Base-by-base conservation (phyloP, 2,797 vertebrate genomes). In the Serranus cabrilla region DNA sequence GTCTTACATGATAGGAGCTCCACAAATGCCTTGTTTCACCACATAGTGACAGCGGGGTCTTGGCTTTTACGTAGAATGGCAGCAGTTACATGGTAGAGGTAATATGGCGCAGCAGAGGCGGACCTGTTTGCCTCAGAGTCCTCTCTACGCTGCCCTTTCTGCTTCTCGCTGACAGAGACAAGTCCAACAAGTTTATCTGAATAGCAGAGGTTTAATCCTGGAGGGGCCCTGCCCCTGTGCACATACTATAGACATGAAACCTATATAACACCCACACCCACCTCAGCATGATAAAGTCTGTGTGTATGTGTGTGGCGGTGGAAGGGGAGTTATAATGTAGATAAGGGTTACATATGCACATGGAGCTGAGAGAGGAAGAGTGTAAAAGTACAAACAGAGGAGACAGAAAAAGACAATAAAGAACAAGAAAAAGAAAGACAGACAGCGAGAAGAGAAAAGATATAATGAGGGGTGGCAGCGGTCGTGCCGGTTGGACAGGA, bases 261-360 rank as follows among this genome's bases (percentile, higher is more conserved):
- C 66, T 75, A 65, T 84, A 82, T 64, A 87, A 79, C 63, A 47
- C 50, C 91, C 91, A 86, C 92, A 87, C 91, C 92, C 89, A 49
- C 59, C 67, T 78, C 45, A 57, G 78, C 57, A 84, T 87, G 90
- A 93, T 94, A 89, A 91, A 87, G 82, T 88, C 76, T 92, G 67
- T 21, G 37, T 74, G 47, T 40, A 16, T 11, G 40, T 88, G 80
- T 57, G 59, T 74, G 87, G 82, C 43, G 59, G 31, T 72, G 77
- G 49, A 34, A n/a, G 37, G 61, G 71, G 55, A 73, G 52, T 54
- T 74, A 16, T 56, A 82, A 73, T 74, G 59, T 83, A 40, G 66
- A 74, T 76, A 27, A 55, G 74, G 70, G 51, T 77, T 77, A 49
- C 60, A 69, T 59, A 76, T 27, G 6, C 27, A 27, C 18, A 40